Percentiles rank a stretch among this genome's conserved stretches.
These are phyloP conservation scores for Iguana delicatissima DNA, from an alignment of 2,797 vertebrate species.

Conservation along the genomic window DNA sequence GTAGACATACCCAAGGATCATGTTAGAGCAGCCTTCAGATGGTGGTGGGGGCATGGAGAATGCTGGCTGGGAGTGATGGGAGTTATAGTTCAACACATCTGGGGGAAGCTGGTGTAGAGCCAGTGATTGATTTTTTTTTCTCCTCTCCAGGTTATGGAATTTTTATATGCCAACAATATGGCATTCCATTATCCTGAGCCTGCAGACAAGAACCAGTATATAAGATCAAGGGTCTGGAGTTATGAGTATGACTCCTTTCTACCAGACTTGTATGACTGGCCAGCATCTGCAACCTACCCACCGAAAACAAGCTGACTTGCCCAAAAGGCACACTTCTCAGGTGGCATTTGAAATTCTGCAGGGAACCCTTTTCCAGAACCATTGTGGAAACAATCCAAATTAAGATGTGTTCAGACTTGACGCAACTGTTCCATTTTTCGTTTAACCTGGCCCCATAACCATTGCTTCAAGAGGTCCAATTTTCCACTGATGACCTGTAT, in stretches of 20 bases:
- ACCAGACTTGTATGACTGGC: slow-evolving; percentile 94
- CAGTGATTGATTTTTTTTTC: slow-evolving; percentile 25
- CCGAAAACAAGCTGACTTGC: slow-evolving; percentile 75
- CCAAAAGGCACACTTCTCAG: slow-evolving; percentile 16
- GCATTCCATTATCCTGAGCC: slow-evolving; percentile 97
- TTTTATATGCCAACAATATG: slow-evolving; percentile 93
- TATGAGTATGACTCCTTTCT: slow-evolving; percentile 93
- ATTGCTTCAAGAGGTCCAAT: background rate
- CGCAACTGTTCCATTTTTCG: slow-evolving; percentile 28
- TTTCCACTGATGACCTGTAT: slow-evolving; percentile 16
- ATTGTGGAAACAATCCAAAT: slow-evolving; percentile 11
- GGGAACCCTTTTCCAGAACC: slow-evolving; percentile 61
- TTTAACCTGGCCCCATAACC: fast-evolving
- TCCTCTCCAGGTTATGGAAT: slow-evolving; percentile 88
- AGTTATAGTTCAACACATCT: background rate
- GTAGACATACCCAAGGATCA: background rate
- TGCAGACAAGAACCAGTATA: slow-evolving; percentile 86
- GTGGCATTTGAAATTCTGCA: slow-evolving; percentile 58
- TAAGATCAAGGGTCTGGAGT: slow-evolving; percentile 89
- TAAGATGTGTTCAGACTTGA: slow-evolving; percentile 34
- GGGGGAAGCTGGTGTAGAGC: background rate
- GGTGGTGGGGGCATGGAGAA: background rate
- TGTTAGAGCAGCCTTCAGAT: too few relatives aligned
- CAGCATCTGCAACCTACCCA: slow-evolving; percentile 79
- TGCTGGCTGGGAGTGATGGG: background rate